Evolutionary conservation across 2,888 invertebrate species (phyloP), one percentile per base, ranked within the genome.

Genomic region (Gymnosoma rotundatum): DNA sequence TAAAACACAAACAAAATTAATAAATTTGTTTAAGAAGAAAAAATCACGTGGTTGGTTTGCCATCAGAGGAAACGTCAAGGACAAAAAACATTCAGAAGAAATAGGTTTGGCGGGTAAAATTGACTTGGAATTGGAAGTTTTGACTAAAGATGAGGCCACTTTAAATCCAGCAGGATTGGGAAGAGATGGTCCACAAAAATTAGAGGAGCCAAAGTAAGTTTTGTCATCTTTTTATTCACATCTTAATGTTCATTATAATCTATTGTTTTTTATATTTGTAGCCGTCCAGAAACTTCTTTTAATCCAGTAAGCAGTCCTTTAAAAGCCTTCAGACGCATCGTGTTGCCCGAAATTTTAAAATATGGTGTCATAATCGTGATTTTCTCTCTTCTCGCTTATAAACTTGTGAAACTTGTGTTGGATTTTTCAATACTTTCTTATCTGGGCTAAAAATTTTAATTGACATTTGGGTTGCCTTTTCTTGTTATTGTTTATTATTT

Each of bases 41-140:
- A 91, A 93, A 16, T 92, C 94, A 7, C 93, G 93, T 81, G 95
- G 95, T 0, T 96, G 96, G 96, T 96, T 96, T 95, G 95, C 96
- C 0, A 80, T 91, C 25, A 75, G 86, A 3, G 87, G 86, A 5
- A 82, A 86, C 14, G 14, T 83, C 1, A 79, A 63, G 9, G 48
- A 72, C 32, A 42, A 48, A 16, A 56, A 0, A 2, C 32, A 52
- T 48, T 14, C 50, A 16, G 60, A 42, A 0, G 20, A 79, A 14
- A 45, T 75, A 14, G 83, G 81, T 60, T 56, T 86, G 73, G 78
- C 76, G 95, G 96, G 96, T 2, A 94, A 94, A 91, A 92, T 96
- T n/a, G 95, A 96, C 89, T 90, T 95, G 86, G 95, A 95, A 89
- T 88, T 96, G 86, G 93, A 94, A 78, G 88, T 96, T 14, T 86